Conservation (phyloP, 2,113 vertebrate species). For the Eurypyga helias region DNA sequence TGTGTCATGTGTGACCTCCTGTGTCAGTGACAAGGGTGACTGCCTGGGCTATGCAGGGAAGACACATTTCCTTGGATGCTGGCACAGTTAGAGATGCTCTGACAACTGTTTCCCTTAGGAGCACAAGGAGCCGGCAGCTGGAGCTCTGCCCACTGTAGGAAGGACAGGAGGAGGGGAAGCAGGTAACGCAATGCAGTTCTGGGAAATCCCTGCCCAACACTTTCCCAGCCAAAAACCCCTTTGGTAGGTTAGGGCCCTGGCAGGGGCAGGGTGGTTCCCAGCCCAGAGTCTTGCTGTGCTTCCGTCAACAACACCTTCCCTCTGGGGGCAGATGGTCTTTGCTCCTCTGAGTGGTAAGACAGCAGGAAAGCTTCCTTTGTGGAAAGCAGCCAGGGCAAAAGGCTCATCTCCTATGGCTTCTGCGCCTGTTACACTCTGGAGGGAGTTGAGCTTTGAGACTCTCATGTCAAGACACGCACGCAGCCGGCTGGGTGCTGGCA, state of each 20-base stretch:
- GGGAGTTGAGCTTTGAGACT: neutral
- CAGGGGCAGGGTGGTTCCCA: neutral
- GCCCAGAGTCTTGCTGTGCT: neutral
- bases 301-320: neutral
- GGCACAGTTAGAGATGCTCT: neutral
- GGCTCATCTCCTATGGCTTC: neutral
- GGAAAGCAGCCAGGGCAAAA: neutral
- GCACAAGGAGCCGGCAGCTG: neutral
- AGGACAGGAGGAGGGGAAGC: neutral
- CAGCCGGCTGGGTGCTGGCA: neutral
- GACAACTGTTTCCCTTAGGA: neutral
- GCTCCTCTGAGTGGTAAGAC: neutral
- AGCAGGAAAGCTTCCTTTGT: neutral
- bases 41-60: rapidly evolving
- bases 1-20: neutral
- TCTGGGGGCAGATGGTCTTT: neutral
- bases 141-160: neutral
- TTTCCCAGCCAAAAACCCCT: neutral
- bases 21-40: neutral
- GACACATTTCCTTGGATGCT: neutral
- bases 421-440: rapidly evolving
- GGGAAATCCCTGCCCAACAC: neutral
- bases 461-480: rapidly evolving
- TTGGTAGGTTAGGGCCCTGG: neutral
- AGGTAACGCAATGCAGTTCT: neutral